Conservation (phyloP, 2,113 vertebrate species). For the Hyla sarda region DNA sequence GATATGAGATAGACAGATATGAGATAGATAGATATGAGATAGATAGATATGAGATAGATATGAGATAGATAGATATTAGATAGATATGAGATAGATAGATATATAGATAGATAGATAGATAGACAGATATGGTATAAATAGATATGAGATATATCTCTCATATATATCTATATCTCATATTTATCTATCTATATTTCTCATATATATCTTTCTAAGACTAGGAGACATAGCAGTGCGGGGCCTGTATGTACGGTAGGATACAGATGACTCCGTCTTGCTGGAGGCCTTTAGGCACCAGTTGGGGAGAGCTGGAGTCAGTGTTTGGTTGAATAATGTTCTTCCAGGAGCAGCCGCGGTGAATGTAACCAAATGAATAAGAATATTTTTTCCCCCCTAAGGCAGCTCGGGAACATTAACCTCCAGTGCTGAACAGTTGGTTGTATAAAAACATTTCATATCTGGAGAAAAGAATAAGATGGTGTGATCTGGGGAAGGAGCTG, state of each 20-base stretch:
- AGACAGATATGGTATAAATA: too few relatives aligned
- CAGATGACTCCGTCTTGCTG: neutral
- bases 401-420: constrained; percentile 16
- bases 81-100: too few relatives aligned
- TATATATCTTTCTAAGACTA: too few relatives aligned
- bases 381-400: neutral
- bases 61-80: too few relatives aligned
- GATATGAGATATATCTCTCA: too few relatives aligned
- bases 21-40: too few relatives aligned
- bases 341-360: neutral
- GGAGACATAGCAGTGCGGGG: too few relatives aligned
- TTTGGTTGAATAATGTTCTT: constrained; percentile 25
- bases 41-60: too few relatives aligned
- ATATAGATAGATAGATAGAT: too few relatives aligned
- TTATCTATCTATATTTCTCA: too few relatives aligned
- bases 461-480: neutral
- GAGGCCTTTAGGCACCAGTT: neutral
- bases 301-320: neutral
- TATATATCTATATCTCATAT: rapidly evolving
- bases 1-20: too few relatives aligned
- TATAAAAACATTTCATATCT: constrained; percentile 12
- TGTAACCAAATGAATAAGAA: neutral
- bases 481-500: neutral
- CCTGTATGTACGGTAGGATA: neutral
- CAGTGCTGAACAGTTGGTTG: constrained; percentile 5